phyloP scores from a whole-genome alignment of 2,113 vertebrate species.

The Oxyura jamaicensis region DNA sequence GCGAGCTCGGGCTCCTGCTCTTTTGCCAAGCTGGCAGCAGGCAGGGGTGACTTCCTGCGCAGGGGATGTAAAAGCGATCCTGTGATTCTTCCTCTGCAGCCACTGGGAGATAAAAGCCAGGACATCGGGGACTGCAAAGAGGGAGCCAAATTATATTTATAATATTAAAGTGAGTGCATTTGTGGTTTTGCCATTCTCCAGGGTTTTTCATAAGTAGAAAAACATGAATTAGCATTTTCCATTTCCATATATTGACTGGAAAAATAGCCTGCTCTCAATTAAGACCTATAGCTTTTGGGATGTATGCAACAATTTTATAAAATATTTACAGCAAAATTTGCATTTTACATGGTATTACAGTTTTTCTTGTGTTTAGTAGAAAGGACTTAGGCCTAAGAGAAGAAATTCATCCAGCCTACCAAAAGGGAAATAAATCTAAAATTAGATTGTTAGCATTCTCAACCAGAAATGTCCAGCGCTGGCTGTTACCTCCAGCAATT shows the following conservation, averaged over 20 bases:
- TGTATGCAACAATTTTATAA: conserved; percentile 86
- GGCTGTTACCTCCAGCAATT: conserved; percentile 58
- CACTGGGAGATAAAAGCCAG: conserved; percentile 83
- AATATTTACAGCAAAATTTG: conserved; percentile 88
- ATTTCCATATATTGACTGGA: conserved; percentile 90
- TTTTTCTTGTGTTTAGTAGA: conserved; percentile 79
- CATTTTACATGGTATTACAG: conserved; percentile 82
- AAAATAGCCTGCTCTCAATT: conserved; percentile 87
- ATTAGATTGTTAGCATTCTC: conserved; percentile 51
- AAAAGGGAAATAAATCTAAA: conserved; percentile 50
- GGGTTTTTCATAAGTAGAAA: conserved; percentile 86
- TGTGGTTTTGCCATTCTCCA: conserved; percentile 83
- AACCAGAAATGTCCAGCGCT: conserved; percentile 28
- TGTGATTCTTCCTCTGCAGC: conserved; percentile 76
- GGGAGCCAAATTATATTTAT: conserved; percentile 89
- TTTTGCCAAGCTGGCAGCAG: conserved; percentile 74
- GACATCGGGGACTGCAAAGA: conserved; percentile 79
- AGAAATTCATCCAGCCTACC: conserved; percentile 56
- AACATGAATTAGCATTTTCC: conserved; percentile 90
- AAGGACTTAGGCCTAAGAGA: conserved; percentile 65
- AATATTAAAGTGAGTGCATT: conserved; percentile 88
- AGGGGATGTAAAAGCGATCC: conserved; percentile 74
- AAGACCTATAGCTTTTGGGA: conserved; percentile 88
- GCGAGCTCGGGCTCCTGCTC: conserved; percentile 51
- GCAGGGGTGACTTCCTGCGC: conserved; percentile 69